Conservation (phyloP, 30 jellyfish, hydroid and myxozoan genomes). For the Pseudorhiza aurosa region DNA sequence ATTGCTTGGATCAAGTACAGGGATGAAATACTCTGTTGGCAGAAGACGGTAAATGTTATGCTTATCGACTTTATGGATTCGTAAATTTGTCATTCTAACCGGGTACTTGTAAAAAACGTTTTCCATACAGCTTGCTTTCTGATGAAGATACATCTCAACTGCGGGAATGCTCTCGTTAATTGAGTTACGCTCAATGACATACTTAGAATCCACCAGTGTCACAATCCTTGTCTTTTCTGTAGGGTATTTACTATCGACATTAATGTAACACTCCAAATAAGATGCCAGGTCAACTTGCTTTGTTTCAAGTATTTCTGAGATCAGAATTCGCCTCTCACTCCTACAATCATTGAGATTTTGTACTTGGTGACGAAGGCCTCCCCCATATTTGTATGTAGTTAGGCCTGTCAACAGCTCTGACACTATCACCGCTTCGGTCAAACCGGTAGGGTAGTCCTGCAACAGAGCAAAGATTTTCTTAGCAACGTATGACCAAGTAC, state of each 20-base stretch:
- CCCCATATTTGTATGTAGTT: background rate
- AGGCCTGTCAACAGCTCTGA: slow-evolving; percentile 34
- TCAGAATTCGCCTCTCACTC: background rate
- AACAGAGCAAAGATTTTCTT: background rate
- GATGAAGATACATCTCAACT: slow-evolving; percentile 63
- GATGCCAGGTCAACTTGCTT: slow-evolving; percentile 28
- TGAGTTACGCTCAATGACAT: background rate
- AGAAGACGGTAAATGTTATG: slow-evolving; percentile 16
- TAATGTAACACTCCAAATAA: slow-evolving; percentile 9
- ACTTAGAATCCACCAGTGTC: background rate
- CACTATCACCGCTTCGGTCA: slow-evolving; percentile 26
- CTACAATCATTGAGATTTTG: background rate
- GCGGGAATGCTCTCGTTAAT: background rate
- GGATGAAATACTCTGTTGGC: slow-evolving; percentile 52
- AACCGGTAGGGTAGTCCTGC: slow-evolving; percentile 41
- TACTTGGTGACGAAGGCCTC: background rate
- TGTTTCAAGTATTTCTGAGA: slow-evolving; percentile 40
- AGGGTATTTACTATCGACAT: background rate
- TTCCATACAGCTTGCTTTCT: slow-evolving; percentile 33
- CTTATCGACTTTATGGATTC: slow-evolving; percentile 36
- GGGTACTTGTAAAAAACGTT: slow-evolving; percentile 8
- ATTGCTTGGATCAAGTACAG: slow-evolving; percentile 1
- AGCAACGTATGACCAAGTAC: slow-evolving; percentile 32
- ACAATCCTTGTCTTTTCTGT: slow-evolving; percentile 10
- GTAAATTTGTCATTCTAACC: slow-evolving; percentile 39